Base-by-base conservation (phyloP, 2,888 invertebrate genomes). In the Megaustenia siamemsis region DNA sequence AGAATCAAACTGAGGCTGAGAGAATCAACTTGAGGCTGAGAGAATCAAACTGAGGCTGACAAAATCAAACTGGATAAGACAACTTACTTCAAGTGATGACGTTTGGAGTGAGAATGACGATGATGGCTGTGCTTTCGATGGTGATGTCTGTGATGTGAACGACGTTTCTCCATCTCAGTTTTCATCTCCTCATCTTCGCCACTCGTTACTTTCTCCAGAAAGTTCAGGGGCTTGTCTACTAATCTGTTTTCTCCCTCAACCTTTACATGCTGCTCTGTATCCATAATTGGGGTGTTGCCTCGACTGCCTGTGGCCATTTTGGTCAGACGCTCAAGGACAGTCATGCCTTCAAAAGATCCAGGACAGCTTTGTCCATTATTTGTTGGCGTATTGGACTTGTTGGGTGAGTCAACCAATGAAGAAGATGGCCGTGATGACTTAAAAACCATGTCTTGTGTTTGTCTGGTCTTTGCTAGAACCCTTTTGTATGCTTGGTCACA, bases 401-500 rank as follows among this genome's bases (percentile, higher is more conserved):
- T 83, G 24, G 86, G 68, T 28, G 66, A 38, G 53, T 86, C 81
- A 60, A 71, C 45, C 24, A 85, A n/a, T 28, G 83, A 86, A 3
- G 85, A 83, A 15, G 86, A 85, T 40, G 86, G 83, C 40, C 69
- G 88, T 28, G 87, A 84, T 32, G 88, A 82, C 12, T 88, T 86
- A 66, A 87, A 86, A 83, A 88, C 87, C 21, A 89, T 85, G 10
- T 90, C 90, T 40, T 90, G 88, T 75, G 88, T 83, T 78, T 90
- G 89, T 21, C 87, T 97, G 12, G 98, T 98, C 93, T 98, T 97
- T 1, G 97, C 97, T 91, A 98, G 94, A 0, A 98, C 98, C 90
- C 98, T 95, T 94, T 98, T 98, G 94, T 97, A 97, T 0, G 98
- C 97, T 90, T 97, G 95, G 28, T 98, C 98, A 94, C 98, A 99